A percentile compares a stretch with the other conserved stretches of the same genome.
phyloP scores from a whole-genome alignment of 2,797 vertebrate species.

The Podarcis siculus region DNA sequence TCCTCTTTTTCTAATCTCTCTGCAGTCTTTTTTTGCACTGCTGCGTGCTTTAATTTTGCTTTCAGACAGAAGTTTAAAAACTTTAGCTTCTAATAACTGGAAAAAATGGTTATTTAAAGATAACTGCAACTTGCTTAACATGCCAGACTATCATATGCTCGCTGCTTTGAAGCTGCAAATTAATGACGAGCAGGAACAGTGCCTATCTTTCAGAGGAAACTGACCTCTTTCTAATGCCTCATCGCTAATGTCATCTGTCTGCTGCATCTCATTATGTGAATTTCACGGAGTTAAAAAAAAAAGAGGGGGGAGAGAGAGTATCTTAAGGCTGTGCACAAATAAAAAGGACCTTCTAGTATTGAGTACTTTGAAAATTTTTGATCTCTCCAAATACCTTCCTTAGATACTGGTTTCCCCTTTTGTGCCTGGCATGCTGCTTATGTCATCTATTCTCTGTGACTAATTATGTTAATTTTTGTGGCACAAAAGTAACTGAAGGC shows the following conservation, averaged over 20 bases:
- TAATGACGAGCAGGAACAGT: constrained; percentile 96
- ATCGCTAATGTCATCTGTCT: constrained; percentile 93
- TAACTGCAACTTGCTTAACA: constrained; percentile 95
- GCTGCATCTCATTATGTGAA: constrained; percentile 97
- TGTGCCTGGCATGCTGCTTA: constrained; percentile 83
- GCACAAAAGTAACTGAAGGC: constrained; percentile 87
- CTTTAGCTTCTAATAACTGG: constrained; percentile 89
- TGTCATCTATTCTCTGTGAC: constrained; percentile 88
- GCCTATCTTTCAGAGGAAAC: constrained; percentile 92
- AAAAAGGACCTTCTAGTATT: constrained; percentile 97
- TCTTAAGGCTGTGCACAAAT: constrained; percentile 99
- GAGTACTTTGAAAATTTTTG: constrained; percentile 96
- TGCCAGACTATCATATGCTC: constrained; percentile 91
- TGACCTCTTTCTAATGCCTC: constrained; percentile 97
- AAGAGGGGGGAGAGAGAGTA: constrained; percentile 74
- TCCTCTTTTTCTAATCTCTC: constrained; percentile 76
- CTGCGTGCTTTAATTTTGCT: constrained; percentile 83
- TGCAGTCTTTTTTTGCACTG: constrained; percentile 70
- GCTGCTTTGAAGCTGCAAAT: constrained; percentile 97
- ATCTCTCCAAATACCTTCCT: constrained; percentile 95
- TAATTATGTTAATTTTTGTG: constrained; percentile 91
- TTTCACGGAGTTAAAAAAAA: constrained; percentile 86
- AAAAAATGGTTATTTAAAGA: constrained; percentile 92
- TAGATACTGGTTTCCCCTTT: constrained; percentile 84
- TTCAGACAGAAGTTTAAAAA: constrained; percentile 85